Evolutionary conservation across 2,113 vertebrate species (phyloP).

Genomic region (Talpa occidentalis): DNA sequence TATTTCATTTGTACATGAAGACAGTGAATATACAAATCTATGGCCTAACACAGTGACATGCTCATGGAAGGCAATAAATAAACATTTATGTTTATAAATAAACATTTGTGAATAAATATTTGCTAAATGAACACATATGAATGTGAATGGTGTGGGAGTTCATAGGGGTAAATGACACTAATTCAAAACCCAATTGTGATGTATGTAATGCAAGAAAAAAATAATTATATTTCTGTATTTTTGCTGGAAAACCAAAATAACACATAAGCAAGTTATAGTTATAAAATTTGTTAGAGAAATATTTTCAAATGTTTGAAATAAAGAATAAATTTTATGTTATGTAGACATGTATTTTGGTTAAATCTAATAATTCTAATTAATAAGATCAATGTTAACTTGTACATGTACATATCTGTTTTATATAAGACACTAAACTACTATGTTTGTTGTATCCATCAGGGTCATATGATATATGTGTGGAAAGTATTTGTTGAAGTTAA

Average conservation of each 20-base stretch:
- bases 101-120: background rate
- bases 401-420: background rate
- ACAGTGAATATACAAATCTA: background rate
- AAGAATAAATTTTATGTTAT: background rate
- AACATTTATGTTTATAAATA: background rate
- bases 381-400: constrained; percentile 5
- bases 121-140: constrained; percentile 2
- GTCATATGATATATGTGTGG: background rate
- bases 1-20: background rate
- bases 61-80: background rate
- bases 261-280: background rate
- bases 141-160: background rate
- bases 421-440: background rate
- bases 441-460: background rate
- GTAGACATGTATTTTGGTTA: background rate
- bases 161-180: background rate
- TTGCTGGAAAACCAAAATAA: background rate
- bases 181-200: background rate
- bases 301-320: constrained; percentile 16
- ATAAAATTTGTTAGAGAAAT: background rate
- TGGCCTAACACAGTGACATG: background rate
- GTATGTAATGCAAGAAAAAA: background rate
- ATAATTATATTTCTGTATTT: background rate
- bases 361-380: constrained; percentile 44
- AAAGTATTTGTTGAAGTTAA: background rate